A percentile compares a stretch with the other conserved stretches of the same genome.
phyloP scores from a whole-genome alignment of 2,797 vertebrate genomes.

The Craterocephalus amniculus region DNA sequence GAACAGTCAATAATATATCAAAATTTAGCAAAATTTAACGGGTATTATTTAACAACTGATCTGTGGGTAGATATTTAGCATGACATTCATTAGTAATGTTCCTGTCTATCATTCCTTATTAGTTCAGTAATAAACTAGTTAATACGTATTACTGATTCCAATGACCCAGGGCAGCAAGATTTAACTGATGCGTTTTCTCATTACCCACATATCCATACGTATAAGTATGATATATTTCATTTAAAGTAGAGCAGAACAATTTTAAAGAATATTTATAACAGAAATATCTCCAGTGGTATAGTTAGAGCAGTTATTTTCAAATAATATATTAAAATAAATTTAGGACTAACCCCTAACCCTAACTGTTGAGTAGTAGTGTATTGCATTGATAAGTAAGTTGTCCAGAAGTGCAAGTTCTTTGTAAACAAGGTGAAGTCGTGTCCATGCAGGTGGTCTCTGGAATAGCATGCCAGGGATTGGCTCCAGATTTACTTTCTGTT shows the following conservation, averaged over 20 bases:
- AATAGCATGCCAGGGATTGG: slow-evolving; percentile 28
- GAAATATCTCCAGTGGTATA: background rate
- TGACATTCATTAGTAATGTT: background rate
- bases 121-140: background rate
- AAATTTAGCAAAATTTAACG: background rate
- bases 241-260: background rate
- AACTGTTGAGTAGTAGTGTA: background rate
- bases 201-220: no score
- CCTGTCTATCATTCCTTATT: background rate
- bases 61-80: background rate
- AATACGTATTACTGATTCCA: background rate
- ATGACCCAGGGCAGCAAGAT: background rate
- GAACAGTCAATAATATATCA: no score
- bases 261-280: no score
- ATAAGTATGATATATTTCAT: background rate
- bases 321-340: background rate
- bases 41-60: background rate
- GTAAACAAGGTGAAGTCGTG: slow-evolving; percentile 23
- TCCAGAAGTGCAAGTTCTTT: slow-evolving; percentile 2
- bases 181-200: background rate
- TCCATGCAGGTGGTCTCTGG: slow-evolving; percentile 12
- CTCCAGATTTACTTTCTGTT: background rate
- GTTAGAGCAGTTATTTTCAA: background rate
- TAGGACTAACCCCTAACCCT: no score
- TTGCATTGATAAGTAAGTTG: background rate